Evolutionary conservation across 2,113 vertebrate genomes (phyloP).

Genomic region (Actinemys pallida): DNA sequence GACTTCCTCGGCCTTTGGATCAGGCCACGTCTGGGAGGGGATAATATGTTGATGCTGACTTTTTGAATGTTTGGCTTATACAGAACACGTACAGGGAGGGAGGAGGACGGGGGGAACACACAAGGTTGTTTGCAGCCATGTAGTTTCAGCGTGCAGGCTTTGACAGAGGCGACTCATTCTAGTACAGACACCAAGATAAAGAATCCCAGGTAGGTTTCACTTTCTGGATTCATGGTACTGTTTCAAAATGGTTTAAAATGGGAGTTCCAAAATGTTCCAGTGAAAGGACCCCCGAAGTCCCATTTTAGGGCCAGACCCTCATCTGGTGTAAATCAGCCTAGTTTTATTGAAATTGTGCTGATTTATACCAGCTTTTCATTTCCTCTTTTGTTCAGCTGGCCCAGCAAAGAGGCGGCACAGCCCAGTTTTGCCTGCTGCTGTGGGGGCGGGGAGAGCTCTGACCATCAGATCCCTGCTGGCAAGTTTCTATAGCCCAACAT

Average conservation of each 20-base stretch:
- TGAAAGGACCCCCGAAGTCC: neutral
- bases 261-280: neutral
- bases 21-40: fast-evolving
- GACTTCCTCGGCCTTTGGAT: fast-evolving
- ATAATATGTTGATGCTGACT: neutral
- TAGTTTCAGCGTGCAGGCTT: neutral
- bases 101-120: neutral
- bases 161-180: slow-evolving; percentile 34
- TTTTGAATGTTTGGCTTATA: fast-evolving
- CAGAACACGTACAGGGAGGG: neutral
- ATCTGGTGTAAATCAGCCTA: neutral
- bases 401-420: neutral
- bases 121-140: neutral
- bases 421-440: neutral
- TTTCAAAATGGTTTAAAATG: neutral
- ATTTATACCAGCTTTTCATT: neutral
- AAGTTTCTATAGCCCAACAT: neutral
- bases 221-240: slow-evolving; percentile 27
- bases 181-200: slow-evolving; percentile 47
- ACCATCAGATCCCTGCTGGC: neutral
- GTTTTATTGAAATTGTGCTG: neutral
- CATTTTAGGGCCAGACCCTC: neutral
- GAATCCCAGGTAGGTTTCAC: slow-evolving; percentile 6
- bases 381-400: neutral
- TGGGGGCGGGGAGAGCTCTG: too few species aligned